Base-by-base conservation (phyloP, 2,888 invertebrate genomes). In the Aphidoletes aphidimyza region DNA sequence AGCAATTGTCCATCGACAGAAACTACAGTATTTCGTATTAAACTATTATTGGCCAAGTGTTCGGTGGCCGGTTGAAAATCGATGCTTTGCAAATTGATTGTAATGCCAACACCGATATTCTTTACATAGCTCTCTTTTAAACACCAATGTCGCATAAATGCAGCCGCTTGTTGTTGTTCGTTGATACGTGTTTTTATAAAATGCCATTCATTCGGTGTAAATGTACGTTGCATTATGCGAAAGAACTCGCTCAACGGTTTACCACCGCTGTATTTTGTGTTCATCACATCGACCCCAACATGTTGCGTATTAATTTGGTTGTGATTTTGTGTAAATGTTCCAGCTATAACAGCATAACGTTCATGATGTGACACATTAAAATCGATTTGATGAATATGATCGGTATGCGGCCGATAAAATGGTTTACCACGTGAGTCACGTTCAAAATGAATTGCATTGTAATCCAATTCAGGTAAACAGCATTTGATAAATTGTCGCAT, bases 331-430 rank as follows among this genome's bases (percentile, higher is more conserved):
- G 22, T 45, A 45, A 42, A 39, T 37, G 45, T 22, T 0, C 95
- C 96, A 34, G 94, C 97, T 45, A 98, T 90, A 34, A 98, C 96
- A 6, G 95, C 94, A 89, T 92, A 96, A 86, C 94, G 93, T 3
- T 97, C 98, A 88, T 98, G 97, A 90, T 98, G 98, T 0, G 98
- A 97, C 0, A 98, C 93, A 91, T 98, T 98, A 89, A 98, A 98
- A 87, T 92, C 92, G 39, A 91, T 89, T 84, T 87, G 86, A 54
- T 84, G 47, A 3, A 17, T 17, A 9, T 83, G 59, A 83, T 83
- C 83, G 14, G 30, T 84, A 42, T 69, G 19, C 9, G 34, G n/a
- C 49, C 84, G 85, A n/a, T 94, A 88, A 86, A 91, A 89, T 0
- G 97, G 97, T 89, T 95, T 96, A 34, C 94, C 94, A 86, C 92